Percentiles rank a stretch among this genome's conserved stretches.
These are phyloP conservation scores for Eutolmus rufibarbis DNA, from an alignment of 2,888 invertebrate species.

Conservation along the genomic window DNA sequence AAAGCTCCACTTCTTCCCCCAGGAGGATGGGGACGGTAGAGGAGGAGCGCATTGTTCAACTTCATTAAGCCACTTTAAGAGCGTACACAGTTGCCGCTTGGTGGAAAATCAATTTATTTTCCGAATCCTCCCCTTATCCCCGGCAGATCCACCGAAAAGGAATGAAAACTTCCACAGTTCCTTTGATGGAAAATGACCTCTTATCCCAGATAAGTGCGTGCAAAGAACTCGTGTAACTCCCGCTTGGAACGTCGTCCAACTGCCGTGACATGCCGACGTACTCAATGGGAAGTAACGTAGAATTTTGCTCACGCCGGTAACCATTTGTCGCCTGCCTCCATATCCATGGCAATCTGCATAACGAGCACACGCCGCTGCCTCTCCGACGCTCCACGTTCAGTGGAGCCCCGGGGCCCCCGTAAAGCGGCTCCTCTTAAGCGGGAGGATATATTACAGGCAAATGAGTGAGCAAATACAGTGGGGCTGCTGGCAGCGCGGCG, in stretches of 20 bases:
- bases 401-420: background rate
- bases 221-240: background rate
- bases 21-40: background rate
- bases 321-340: background rate
- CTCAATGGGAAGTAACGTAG: background rate
- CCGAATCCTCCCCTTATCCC: background rate
- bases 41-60: background rate
- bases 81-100: background rate
- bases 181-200: slow-evolving; percentile 9
- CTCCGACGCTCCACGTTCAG: background rate
- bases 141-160: background rate
- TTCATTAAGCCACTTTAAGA: background rate
- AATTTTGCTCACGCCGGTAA: background rate
- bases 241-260: background rate
- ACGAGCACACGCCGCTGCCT: background rate
- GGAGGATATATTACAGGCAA: background rate
- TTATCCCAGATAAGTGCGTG: slow-evolving; percentile 17
- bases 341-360: background rate
- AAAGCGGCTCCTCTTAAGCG: background rate
- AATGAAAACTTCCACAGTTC: slow-evolving; percentile 5
- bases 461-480: slow-evolving; percentile 3
- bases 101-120: slow-evolving; percentile 14
- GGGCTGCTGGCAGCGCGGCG: background rate
- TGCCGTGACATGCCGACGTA: background rate
- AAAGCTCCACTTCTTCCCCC: background rate